Percentiles rank a stretch among this genome's conserved stretches.
These are phyloP conservation scores for Chesias legatella DNA, from an alignment of 2,888 invertebrate genomes.

Conservation along the genomic window DNA sequence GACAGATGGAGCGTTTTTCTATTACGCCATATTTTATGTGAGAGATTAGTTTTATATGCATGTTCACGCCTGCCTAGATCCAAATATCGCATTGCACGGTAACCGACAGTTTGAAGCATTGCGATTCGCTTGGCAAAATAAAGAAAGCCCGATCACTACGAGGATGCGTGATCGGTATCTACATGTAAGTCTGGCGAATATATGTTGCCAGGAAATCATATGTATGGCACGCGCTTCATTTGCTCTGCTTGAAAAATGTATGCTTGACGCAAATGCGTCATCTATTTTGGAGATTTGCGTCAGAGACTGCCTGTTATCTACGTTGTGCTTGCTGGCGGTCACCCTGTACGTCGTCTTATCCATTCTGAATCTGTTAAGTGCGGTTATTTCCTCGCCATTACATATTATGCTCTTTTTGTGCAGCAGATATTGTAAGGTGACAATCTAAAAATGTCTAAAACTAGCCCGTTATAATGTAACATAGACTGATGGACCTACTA, in stretches of 20 bases:
- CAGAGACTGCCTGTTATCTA: conserved; percentile 68
- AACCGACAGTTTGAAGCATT: conserved; percentile 37
- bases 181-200: conserved; percentile 50
- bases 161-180: conserved; percentile 52
- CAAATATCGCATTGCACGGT: conserved; percentile 21
- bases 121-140: conserved; percentile 47
- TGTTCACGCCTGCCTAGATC: conserved; percentile 16
- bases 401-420: too few relatives aligned
- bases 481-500: conserved; percentile 17
- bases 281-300: conserved; percentile 79
- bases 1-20: too few relatives aligned
- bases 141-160: conserved; percentile 50
- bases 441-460: not conserved
- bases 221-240: conserved; percentile 64
- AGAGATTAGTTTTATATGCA: conserved; percentile 12
- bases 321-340: conserved; percentile 70
- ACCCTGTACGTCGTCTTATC: conserved; percentile 46
- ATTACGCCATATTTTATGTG: too few relatives aligned
- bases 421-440: too few relatives aligned
- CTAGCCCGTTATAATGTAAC: conserved; percentile 11
- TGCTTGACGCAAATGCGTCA: conserved; percentile 80
- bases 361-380: conserved; percentile 26
- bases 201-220: conserved; percentile 71
- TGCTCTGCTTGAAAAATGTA: conserved; percentile 73
- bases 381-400: too few relatives aligned